Evolutionary conservation across 1,140 invertebrate genomes (phyloP), one percentile per base, ranked within the genome.

Genomic region (Diorhabda carinulata): DNA sequence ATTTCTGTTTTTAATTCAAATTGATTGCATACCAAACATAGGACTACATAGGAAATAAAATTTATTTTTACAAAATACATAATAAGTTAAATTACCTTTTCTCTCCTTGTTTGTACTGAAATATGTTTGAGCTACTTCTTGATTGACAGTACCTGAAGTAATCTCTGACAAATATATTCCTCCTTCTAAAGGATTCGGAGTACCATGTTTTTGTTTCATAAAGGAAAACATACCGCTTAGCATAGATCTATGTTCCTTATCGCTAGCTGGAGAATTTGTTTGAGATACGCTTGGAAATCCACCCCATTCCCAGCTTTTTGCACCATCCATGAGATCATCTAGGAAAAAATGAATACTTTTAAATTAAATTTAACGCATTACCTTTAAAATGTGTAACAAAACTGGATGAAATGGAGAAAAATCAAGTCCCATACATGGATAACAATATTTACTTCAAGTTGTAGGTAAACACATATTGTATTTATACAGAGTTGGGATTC

Each of bases 141-240:
- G 95, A 79, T 97, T 94, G 80, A 97, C 86, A 73, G 91, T 89
- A 59, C 95, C 90, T 3, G 92, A 87, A 79, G 95, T 94, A 44
- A 98, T 83, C 78, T 99, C 96, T 61, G 97, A 93, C 6, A 97
- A 85, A 82, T 98, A 99, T 74, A 99, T 92, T 61, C 95, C 96
- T 69, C 94, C 92, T 45, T 76, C 73, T 71, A 78, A 73, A 43
- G 56, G 67, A 62, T 83, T 82, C 66, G 85, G 85, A 61, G 88
- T 86, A 76, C 90, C 89, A 72, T 90, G 89, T 72, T 90, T 90
- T 74, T 89, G 89, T 80, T 92, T 91, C 91, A 98, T 97, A 79
- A 97, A 97, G 63, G 91, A 91, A 80, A 97, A 93, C 90, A 98
- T 92, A 72, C 92, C 92, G 77, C 92, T 91, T 60, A 96, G 84